A percentile compares a stretch with the other conserved stretches of the same genome.
These are phyloP conservation scores for Nipponia nippon DNA, from an alignment of 2,113 vertebrate species.

Conservation along the genomic window DNA sequence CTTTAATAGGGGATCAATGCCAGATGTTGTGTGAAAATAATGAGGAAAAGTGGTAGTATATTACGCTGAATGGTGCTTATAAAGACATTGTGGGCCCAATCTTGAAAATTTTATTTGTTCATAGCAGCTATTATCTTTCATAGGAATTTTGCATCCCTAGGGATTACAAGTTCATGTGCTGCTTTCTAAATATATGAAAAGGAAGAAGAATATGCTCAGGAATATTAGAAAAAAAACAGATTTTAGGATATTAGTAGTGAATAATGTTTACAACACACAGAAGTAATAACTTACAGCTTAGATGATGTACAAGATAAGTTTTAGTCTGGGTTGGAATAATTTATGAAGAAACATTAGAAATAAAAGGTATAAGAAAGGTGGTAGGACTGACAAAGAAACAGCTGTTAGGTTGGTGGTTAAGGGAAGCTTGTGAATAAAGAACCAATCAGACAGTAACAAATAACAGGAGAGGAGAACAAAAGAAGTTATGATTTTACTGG, in stretches of 20 bases:
- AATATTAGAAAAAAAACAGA: neutral
- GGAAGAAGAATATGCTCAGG: neutral
- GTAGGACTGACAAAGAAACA: neutral
- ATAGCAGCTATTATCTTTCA: neutral
- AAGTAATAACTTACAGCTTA: neutral
- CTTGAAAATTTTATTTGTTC: neutral
- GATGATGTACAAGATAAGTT: neutral
- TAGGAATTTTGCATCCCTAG: neutral
- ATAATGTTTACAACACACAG: rapidly evolving
- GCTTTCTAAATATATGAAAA: neutral
- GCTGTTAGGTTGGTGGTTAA: neutral
- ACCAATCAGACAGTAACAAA: neutral
- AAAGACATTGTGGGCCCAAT: neutral
- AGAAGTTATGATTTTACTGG: neutral
- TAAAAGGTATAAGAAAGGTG: neutral
- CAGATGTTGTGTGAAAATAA: neutral
- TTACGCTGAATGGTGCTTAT: neutral
- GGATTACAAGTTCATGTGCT: neutral
- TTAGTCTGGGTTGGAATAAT: neutral
- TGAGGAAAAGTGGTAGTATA: neutral
- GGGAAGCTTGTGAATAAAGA: neutral
- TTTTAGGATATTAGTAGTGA: neutral
- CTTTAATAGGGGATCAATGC: neutral
- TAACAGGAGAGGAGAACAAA: neutral
- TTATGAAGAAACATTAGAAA: neutral